phyloP scores from a whole-genome alignment of 2,888 invertebrate genomes.

The Caenorhabditis sp. region DNA sequence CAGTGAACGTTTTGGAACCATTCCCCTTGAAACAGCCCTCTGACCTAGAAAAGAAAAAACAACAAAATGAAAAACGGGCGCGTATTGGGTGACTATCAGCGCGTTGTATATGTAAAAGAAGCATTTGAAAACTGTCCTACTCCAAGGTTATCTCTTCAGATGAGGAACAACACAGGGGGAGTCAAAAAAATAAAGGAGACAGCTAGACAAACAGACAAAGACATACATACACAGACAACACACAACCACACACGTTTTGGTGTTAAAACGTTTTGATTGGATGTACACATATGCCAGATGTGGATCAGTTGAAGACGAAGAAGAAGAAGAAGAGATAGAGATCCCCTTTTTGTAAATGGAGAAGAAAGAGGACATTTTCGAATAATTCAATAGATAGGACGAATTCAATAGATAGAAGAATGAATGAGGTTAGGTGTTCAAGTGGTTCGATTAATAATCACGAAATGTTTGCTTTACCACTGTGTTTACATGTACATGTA shows the following conservation, averaged over 20 bases:
- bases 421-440: constrained; percentile 1
- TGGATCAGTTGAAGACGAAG: not conserved
- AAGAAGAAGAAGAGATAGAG: not conserved
- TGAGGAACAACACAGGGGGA: not conserved
- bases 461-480: not conserved
- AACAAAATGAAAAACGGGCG: not conserved
- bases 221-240: no score
- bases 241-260: not conserved
- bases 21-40: not conserved
- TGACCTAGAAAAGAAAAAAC: not conserved
- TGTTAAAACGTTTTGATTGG: constrained; percentile 1
- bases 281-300: not conserved
- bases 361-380: not conserved
- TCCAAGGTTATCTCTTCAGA: not conserved
- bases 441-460: constrained; percentile 1
- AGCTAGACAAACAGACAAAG: not conserved
- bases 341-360: not conserved
- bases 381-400: not conserved
- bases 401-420: not conserved
- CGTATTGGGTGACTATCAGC: not conserved
- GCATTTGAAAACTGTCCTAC: not conserved
- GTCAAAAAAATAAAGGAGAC: not conserved
- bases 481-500: not conserved
- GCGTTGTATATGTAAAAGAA: not conserved
- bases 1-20: no score